phyloP scores from a whole-genome alignment of 2,888 invertebrate species.

The Dryococelus australis region DNA sequence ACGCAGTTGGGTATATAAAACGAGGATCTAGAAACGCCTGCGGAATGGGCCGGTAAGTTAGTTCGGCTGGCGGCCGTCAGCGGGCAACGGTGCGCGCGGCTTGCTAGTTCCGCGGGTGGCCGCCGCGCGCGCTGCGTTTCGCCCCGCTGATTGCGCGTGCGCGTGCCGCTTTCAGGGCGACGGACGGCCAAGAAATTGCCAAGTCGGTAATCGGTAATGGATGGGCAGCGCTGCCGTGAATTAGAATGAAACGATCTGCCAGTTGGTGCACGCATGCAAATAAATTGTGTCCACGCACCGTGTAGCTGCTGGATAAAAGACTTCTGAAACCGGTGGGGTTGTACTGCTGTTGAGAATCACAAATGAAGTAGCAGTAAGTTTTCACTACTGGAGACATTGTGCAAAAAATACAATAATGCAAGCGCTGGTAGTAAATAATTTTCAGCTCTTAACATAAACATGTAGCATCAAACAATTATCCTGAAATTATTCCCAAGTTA shows the following conservation, averaged over 20 bases:
- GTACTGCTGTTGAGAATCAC: not conserved
- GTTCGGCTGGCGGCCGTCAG: not conserved
- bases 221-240: not conserved
- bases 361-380: not conserved
- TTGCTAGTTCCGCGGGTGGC: not conserved
- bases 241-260: not conserved
- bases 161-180: not conserved
- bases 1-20: not conserved
- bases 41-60: not conserved
- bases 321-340: not conserved
- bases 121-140: not conserved
- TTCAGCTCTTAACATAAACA: no score
- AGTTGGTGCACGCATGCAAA: not conserved
- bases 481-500: no score
- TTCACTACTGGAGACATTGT: no score
- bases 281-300: not conserved
- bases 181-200: not conserved
- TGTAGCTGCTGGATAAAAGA: not conserved
- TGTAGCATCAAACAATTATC: no score
- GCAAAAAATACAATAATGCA: no score
- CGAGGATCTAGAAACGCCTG: not conserved
- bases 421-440: no score
- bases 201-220: not conserved
- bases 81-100: not conserved
- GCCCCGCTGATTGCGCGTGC: not conserved